Conservation (phyloP, 1,140 invertebrate genomes). For the Drosophila seguyi region DNA sequence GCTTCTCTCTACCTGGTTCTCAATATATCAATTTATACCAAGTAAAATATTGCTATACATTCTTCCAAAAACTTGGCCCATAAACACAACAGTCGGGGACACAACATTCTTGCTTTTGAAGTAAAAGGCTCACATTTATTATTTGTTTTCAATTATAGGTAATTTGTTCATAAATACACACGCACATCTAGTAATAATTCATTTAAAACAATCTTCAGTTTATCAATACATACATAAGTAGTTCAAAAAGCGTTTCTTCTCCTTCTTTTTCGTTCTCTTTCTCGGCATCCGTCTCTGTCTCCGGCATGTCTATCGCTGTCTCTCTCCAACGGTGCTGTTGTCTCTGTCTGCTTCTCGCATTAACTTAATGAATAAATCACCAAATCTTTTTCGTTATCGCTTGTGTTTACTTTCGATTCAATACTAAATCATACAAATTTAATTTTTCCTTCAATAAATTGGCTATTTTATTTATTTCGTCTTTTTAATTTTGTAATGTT, state of each 20-base stretch:
- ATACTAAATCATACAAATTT: constrained; percentile 43
- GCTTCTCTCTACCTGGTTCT: too few species aligned
- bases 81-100: not conserved
- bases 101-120: constrained; percentile 62
- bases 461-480: constrained; percentile 40
- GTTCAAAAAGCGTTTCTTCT: constrained; percentile 71
- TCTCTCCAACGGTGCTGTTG: constrained; percentile 18
- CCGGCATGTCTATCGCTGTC: constrained; percentile 22
- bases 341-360: constrained; percentile 22
- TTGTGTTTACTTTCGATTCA: constrained; percentile 19
- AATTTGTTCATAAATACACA: constrained; percentile 79
- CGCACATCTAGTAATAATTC: constrained; percentile 66
- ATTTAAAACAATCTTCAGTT: constrained; percentile 69
- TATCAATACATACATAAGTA: constrained; percentile 53
- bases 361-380: constrained; percentile 68
- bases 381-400: constrained; percentile 39
- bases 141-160: constrained; percentile 71
- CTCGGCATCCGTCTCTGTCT: constrained; percentile 10
- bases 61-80: too few species aligned
- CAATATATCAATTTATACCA: too few species aligned
- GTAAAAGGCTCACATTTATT: constrained; percentile 82
- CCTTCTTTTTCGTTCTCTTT: constrained; percentile 15
- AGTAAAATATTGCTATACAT: too few species aligned
- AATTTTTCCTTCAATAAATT: constrained; percentile 29
- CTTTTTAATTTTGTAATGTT: constrained; percentile 19